Conservation (phyloP, 2,113 vertebrate species). For the Sceloporus tristichus region DNA sequence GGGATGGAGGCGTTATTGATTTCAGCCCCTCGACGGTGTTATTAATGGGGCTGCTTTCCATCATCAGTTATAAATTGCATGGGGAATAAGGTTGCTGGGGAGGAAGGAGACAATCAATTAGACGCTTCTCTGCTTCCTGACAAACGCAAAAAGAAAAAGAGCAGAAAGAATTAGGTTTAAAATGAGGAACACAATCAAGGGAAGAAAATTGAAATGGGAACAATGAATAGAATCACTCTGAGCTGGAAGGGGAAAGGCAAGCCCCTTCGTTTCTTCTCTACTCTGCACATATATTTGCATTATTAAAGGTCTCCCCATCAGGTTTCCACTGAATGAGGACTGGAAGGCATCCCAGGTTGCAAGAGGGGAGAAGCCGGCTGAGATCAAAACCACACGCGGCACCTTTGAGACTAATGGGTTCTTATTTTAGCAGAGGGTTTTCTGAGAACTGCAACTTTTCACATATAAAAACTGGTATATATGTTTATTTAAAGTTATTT, state of each 20-base stretch:
- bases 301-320: too few relatives aligned
- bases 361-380: background rate
- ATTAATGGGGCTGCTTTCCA: background rate
- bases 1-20: too few relatives aligned
- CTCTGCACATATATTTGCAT: background rate
- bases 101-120: slow-evolving; percentile 7
- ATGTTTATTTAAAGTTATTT: too few relatives aligned
- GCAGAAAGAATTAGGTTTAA: background rate
- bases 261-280: background rate
- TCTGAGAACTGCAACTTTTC: too few relatives aligned
- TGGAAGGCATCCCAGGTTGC: background rate
- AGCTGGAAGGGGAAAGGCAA: background rate
- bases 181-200: background rate
- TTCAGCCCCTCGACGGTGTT: background rate
- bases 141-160: background rate
- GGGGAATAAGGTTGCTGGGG: background rate
- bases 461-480: too few relatives aligned
- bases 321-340: too few relatives aligned
- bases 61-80: background rate
- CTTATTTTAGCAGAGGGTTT: too few relatives aligned
- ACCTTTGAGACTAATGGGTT: too few relatives aligned
- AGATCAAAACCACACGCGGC: background rate
- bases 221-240: background rate
- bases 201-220: background rate
- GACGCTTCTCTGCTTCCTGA: background rate